A percentile compares a stretch with the other conserved stretches of the same genome.
Evolutionary conservation across 2,888 invertebrate genomes (phyloP).

Genomic region (Camptogramma bilineatum): DNA sequence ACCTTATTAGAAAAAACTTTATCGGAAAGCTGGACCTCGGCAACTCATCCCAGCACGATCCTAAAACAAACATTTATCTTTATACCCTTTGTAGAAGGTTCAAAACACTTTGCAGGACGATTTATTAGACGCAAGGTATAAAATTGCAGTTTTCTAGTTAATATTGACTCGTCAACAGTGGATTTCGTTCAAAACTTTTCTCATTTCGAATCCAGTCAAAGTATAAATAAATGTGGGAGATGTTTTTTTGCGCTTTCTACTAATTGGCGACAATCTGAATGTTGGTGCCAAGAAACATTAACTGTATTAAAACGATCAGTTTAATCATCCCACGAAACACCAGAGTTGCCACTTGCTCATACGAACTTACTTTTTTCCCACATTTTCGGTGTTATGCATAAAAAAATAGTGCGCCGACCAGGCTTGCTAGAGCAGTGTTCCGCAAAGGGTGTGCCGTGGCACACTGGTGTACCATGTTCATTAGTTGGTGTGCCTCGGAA

Average conservation of each 20-base stretch:
- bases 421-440: too few relatives aligned
- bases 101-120: slow-evolving; percentile 11
- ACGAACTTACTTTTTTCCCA: too few relatives aligned
- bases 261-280: slow-evolving; percentile 10
- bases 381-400: too few relatives aligned
- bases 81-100: slow-evolving; percentile 20
- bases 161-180: slow-evolving; percentile 82
- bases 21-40: slow-evolving; percentile 63
- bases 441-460: too few relatives aligned
- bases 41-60: slow-evolving; percentile 29
- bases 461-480: too few relatives aligned
- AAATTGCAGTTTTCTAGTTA: slow-evolving; percentile 71
- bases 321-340: not conserved
- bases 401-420: too few relatives aligned
- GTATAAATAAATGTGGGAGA: slow-evolving; percentile 46
- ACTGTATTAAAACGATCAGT: not conserved
- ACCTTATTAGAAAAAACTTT: slow-evolving; percentile 80
- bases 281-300: slow-evolving; percentile 2
- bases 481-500: too few relatives aligned
- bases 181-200: slow-evolving; percentile 81
- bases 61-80: slow-evolving; percentile 15
- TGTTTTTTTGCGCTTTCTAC: slow-evolving; percentile 18
- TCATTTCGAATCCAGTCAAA: slow-evolving; percentile 78
- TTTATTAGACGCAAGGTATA: slow-evolving; percentile 38
- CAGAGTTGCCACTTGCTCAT: too few relatives aligned